Base-by-base conservation (phyloP, 1,140 invertebrate species). In the Macrotrachela quadricornifera region DNA sequence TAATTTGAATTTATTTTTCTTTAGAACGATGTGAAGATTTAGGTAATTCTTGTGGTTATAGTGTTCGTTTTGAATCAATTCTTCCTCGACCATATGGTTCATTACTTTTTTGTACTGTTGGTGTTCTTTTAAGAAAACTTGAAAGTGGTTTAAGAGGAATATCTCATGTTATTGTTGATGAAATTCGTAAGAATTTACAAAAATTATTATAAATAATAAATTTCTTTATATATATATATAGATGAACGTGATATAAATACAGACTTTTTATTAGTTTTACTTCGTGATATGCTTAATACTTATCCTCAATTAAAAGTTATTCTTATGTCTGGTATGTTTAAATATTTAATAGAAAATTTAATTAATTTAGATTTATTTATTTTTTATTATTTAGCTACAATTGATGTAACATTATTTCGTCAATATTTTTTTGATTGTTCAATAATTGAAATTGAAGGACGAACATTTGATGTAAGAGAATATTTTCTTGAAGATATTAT, bases 51-150 rank as follows among this genome's bases (percentile, higher is more conserved):
- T 57, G 61, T 14, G 69, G 69, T 10, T 70, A 70, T 61, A 69
- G 63, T 50, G 67, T 68, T 12, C 54, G 69, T 21, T 71, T 71
- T 60, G 68, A 70, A 54, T 62, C 64, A n/a, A 62, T 75, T 78
- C 77, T 69, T 74, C 91, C 92, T 64, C 83, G 63, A 77, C 85
- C 71, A 77, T 79, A 68, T 79, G 83, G 75, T 69, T 80, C 18
- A 79, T 82, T 50, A 64, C 66, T 82, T 46, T 92, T 80, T 65
- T 88, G 84, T 62, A 87, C 85, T 3, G 81, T 81, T 38, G 85
- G 82, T 58, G 71, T 69, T 9, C 57, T 74, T 44, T 56, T 74
- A 50, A 56, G 70, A 48, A 70, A 70, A 57, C 59, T 74, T 57
- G 72, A 74, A 58, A 62, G 61, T 56, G 73, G 73, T 21, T 55